Conservation (phyloP, 2,113 vertebrate genomes). For the Anolis sagrei region DNA sequence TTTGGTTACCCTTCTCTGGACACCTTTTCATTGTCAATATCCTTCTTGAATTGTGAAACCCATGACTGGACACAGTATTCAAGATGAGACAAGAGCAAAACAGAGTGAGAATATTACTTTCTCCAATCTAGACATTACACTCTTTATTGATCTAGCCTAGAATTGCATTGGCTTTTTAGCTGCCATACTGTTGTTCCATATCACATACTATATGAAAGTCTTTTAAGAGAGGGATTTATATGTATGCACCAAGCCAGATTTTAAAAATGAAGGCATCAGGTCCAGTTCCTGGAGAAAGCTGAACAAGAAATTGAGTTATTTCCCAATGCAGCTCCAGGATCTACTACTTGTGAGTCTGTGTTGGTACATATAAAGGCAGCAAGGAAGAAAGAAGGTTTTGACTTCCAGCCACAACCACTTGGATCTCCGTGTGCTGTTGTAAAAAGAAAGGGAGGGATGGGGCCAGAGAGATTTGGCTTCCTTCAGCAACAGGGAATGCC, state of each 20-base stretch:
- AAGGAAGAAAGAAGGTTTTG: not conserved
- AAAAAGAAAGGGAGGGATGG: not conserved
- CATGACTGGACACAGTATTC: too few species aligned
- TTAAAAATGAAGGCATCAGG: not conserved
- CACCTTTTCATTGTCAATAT: too few species aligned
- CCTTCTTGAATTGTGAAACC: too few species aligned
- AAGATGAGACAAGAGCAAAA: too few species aligned
- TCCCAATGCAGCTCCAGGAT: not conserved
- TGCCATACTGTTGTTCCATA: too few species aligned
- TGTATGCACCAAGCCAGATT: not conserved
- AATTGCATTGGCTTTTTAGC: too few species aligned
- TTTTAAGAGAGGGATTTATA: not conserved
- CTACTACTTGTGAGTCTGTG: not conserved
- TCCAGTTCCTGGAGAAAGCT: not conserved
- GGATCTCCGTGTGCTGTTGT: constrained; percentile 1
- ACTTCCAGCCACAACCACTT: not conserved
- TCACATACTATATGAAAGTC: too few species aligned
- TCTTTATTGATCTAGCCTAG: too few species aligned
- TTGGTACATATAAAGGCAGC: not conserved
- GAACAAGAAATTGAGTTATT: not conserved
- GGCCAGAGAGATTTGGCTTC: constrained; percentile 28
- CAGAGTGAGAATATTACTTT: too few species aligned
- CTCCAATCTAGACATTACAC: too few species aligned
- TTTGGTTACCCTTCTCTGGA: too few species aligned
- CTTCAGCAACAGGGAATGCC: constrained; percentile 3